Percentiles rank a stretch among this genome's conserved stretches.
phyloP scores from a whole-genome alignment of 2,888 invertebrate genomes.

The Limnephilus marmoratus region DNA sequence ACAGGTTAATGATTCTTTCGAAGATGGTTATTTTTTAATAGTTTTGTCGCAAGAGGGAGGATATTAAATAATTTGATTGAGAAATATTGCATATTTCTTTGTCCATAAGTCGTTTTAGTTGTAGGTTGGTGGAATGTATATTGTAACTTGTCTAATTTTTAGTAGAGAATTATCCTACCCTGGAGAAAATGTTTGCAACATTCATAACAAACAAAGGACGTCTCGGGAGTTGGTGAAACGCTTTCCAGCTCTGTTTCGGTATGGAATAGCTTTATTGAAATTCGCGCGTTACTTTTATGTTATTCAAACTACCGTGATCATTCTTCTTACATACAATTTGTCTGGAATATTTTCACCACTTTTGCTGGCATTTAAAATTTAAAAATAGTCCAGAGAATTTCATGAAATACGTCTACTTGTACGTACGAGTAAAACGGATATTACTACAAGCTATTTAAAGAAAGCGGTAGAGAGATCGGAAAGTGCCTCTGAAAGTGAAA shows the following conservation, averaged over 20 bases:
- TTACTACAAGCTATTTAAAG: background rate
- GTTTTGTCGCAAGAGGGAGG: too few species aligned
- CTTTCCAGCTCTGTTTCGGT: too few species aligned
- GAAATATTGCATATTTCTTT: too few species aligned
- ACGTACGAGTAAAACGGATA: background rate
- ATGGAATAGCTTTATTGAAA: too few species aligned
- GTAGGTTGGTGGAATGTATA: too few species aligned
- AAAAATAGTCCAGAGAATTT: background rate
- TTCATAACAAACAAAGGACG: background rate
- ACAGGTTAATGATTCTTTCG: too few species aligned
- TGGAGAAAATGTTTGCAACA: background rate
- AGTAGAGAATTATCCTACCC: too few species aligned
- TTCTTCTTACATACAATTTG: background rate
- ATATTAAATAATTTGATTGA: too few species aligned
- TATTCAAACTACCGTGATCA: background rate
- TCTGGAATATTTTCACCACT: background rate
- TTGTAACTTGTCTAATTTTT: too few species aligned
- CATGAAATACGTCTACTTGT: background rate
- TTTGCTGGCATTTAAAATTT: background rate
- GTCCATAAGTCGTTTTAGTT: too few species aligned
- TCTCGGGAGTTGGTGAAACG: too few species aligned
- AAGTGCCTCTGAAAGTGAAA: background rate
- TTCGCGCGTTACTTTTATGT: background rate
- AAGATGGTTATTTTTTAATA: too few species aligned
- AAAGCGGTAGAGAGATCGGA: background rate